Conservation (phyloP, 2,113 vertebrate species). For the Spizaetus ornatus region DNA sequence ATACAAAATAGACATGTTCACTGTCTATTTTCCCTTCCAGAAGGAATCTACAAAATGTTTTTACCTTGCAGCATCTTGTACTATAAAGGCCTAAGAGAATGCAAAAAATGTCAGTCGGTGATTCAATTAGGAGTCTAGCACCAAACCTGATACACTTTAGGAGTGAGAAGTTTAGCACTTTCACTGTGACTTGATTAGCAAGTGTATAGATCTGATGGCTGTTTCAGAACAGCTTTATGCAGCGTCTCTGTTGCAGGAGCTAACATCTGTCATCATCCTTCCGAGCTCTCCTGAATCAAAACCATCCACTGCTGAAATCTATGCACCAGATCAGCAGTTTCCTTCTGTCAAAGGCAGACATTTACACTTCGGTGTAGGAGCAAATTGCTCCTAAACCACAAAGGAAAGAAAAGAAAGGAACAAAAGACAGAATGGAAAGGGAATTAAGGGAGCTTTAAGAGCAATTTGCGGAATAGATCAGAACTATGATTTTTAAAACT, state of each 20-base stretch:
- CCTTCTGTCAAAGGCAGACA: background rate
- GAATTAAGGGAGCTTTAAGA: background rate
- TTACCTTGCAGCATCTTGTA: background rate
- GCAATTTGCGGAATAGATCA: background rate
- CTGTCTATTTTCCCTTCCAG: background rate
- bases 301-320: background rate
- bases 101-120: background rate
- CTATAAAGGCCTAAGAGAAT: background rate
- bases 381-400: constrained; percentile 21
- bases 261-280: background rate
- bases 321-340: background rate
- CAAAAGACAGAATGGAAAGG: background rate
- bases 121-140: constrained; percentile 48
- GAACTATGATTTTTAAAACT: background rate
- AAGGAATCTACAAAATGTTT: background rate
- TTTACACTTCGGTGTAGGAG: background rate
- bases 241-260: background rate
- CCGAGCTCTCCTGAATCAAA: background rate
- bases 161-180: background rate
- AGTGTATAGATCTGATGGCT: background rate
- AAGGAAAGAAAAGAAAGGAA: background rate
- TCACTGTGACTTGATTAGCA: background rate
- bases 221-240: background rate
- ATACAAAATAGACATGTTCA: background rate
- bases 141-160: background rate